Base-by-base conservation (phyloP, 1,140 invertebrate species). In the Dreissena polymorpha region DNA sequence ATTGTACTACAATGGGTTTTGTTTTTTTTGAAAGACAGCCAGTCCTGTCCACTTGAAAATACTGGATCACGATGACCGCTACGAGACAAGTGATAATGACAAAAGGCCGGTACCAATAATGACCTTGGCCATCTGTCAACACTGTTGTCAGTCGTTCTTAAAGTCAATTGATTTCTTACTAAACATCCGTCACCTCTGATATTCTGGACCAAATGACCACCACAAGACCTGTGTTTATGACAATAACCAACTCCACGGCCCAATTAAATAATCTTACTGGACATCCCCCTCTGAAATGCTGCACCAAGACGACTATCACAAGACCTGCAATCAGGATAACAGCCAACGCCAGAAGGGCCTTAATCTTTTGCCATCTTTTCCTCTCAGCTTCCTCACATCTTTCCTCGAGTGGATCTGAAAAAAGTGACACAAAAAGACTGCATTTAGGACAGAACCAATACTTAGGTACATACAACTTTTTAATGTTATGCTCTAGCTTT, bases 371-470 rank as follows among this genome's bases (percentile, higher is more conserved):
- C 74, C 55, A 60, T 57, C 49, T 39, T 10, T 39, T 51, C n/a
- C 13, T 53, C 10, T 70, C 49, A 25, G 14, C 60, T 16, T 8
- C 23, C 1, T 14, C 23, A 14, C 55, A 51, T 14, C 27, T 18
- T 7, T 83, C 67, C 68, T 71, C 74, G 7, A 83, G 69, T 13
- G 81, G 81, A 71, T 77, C 81, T 83, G 73, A 60, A 55, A 74
- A 21, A 73, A 49, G 13, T 14, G 55, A 21, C 13, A 76, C n/a
- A 25, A 68, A 68, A 63, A 3, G 18, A 63, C 18, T 63, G 18
- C 10, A n/a, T 63, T 63, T 7, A 23, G 18, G 10, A 2, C 18
- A 5, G 2, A 10, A 63, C 18, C 60, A 5, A 23, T n/a, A 5
- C 18, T 23, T 63, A n/a, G 18, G 23, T n/a, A 63, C 18, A 3